These are phyloP conservation scores for Cremastinae sp. DNA, from an alignment of 2,888 invertebrate genomes.

Conservation along the genomic window DNA sequence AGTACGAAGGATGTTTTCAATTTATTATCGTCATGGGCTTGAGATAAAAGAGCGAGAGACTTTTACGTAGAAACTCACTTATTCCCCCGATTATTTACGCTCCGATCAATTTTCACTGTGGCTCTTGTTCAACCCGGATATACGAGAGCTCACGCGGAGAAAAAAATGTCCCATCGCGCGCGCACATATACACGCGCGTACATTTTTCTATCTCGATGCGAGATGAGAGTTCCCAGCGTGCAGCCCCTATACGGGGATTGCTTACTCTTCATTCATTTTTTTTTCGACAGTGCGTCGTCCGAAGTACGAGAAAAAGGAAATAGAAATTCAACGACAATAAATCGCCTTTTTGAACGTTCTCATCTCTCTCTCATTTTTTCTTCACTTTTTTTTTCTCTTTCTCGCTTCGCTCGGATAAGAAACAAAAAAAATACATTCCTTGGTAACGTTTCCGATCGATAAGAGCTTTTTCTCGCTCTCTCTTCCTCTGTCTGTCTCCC, in stretches of 20 bases:
- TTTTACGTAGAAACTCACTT: slow-evolving; percentile 9
- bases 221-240: slow-evolving; percentile 17
- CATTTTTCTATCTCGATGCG: slow-evolving; percentile 21
- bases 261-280: slow-evolving; percentile 50
- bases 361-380: slow-evolving; percentile 2
- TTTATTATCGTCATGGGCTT: not conserved
- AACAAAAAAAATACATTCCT: slow-evolving; percentile 28
- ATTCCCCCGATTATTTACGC: slow-evolving; percentile 31
- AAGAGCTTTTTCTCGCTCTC: slow-evolving; percentile 22
- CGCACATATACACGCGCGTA: slow-evolving; percentile 3
- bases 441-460: slow-evolving; percentile 51
- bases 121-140: slow-evolving; percentile 48
- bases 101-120: slow-evolving; percentile 49
- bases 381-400: not conserved
- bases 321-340: slow-evolving; percentile 9
- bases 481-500: slow-evolving; percentile 18
- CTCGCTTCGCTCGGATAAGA: not conserved
- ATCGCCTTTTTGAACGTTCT: slow-evolving; percentile 14
- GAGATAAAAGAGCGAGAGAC: not conserved
- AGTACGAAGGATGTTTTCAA: not conserved
- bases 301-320: slow-evolving; percentile 8
- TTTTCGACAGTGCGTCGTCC: not conserved
- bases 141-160: slow-evolving; percentile 20
- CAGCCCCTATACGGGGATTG: slow-evolving; percentile 45
- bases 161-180: slow-evolving; percentile 26